Evolutionary conservation across 2,888 invertebrate species (phyloP).

Genomic region (Pecten maximus): DNA sequence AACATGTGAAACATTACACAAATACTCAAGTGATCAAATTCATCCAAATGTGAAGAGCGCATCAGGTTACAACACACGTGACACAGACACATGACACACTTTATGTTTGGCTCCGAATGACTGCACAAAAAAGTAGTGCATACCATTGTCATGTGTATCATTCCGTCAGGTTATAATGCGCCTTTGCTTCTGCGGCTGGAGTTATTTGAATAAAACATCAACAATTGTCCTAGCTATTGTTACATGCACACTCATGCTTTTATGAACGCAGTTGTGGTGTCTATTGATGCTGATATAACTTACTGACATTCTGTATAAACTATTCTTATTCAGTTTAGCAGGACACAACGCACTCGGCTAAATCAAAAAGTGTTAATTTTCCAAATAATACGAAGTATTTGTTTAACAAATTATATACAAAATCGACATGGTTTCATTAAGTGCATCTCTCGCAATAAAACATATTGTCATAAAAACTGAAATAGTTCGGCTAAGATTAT

Average conservation of each 20-base stretch:
- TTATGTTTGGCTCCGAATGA: not conserved
- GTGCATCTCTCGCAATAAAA: no score
- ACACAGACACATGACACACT: slow-evolving; percentile 11
- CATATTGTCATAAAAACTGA: no score
- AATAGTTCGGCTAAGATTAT: no score
- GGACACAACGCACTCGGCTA: no score
- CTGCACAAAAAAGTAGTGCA: slow-evolving; percentile 18
- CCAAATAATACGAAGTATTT: no score
- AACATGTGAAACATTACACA: not conserved
- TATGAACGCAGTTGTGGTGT: not conserved
- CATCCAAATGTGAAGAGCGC: not conserved
- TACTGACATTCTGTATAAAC: no score
- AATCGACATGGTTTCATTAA: no score
- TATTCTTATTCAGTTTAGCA: no score
- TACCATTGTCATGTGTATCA: not conserved
- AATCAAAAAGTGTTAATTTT: no score
- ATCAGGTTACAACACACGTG: not conserved
- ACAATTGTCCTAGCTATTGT: not conserved
- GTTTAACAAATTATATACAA: no score
- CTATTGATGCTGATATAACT: not conserved
- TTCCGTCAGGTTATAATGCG: not conserved
- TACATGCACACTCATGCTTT: not conserved
- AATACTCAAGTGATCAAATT: not conserved
- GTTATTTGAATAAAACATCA: not conserved
- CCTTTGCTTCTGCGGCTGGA: not conserved